Percentiles rank a stretch among this genome's conserved stretches.
Evolutionary conservation across 2,113 vertebrate genomes (phyloP).

Genomic region (Eulemur rufifrons): DNA sequence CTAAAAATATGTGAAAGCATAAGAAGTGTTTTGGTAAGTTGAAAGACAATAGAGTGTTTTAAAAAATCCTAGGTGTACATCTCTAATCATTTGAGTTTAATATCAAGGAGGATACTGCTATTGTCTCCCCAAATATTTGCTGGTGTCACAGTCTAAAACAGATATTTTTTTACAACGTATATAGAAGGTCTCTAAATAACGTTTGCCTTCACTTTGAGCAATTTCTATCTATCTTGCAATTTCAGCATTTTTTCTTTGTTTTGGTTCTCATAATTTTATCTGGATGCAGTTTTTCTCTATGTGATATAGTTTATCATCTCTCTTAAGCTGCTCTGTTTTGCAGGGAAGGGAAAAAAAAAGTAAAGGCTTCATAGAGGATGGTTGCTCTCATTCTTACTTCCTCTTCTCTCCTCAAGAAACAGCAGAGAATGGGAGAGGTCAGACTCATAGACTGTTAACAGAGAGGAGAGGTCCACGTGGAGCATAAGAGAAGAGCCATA

Average conservation of each 20-base stretch:
- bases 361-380: neutral
- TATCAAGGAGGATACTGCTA: neutral
- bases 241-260: constrained; percentile 35
- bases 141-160: neutral
- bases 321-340: neutral
- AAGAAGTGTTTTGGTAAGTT: neutral
- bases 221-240: neutral
- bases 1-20: neutral
- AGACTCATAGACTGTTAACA: neutral
- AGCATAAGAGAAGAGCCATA: neutral
- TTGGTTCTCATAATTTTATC: constrained; percentile 20
- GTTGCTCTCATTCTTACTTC: neutral
- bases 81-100: neutral
- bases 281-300: neutral
- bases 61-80: neutral
- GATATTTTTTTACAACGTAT: neutral
- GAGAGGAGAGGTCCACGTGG: neutral
- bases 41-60: neutral
- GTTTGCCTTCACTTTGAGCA: constrained; percentile 8
- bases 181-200: neutral
- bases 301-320: neutral
- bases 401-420: neutral
- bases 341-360: neutral
- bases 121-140: neutral
- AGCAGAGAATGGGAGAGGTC: neutral